A percentile compares a stretch with the other conserved stretches of the same genome.
These are phyloP conservation scores for Poecile atricapillus DNA, from an alignment of 2,113 vertebrate genomes.

Conservation along the genomic window DNA sequence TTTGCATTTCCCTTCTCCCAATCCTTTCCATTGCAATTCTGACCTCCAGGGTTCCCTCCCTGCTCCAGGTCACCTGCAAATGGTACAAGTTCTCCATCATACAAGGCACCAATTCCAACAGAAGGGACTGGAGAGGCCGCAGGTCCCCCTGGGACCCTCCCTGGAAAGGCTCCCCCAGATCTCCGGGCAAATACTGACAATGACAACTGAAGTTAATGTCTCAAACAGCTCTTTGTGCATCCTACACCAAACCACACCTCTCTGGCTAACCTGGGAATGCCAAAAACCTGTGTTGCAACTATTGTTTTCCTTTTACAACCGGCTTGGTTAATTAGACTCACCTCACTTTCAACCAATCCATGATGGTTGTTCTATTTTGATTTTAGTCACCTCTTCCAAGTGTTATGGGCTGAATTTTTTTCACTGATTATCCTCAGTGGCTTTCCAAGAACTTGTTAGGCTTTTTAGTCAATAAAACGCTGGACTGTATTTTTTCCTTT, in stretches of 20 bases:
- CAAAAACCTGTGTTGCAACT: no score
- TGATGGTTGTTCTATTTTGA: neutral
- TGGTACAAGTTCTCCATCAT: neutral
- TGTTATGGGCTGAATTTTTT: neutral
- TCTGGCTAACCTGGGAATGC: neutral
- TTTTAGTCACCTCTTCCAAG: neutral
- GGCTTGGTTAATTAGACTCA: neutral
- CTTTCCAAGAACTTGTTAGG: neutral
- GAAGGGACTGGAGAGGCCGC: neutral
- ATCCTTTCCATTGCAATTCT: neutral
- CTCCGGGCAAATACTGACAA: neutral
- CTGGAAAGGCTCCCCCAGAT: neutral
- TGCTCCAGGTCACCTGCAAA: neutral
- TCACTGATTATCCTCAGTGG: neutral
- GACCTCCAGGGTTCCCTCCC: neutral
- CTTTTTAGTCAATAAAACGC: neutral
- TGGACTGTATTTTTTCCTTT: neutral
- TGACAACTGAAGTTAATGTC: neutral
- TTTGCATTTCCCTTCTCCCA: neutral
- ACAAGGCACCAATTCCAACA: neutral
- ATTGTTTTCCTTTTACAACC: neutral
- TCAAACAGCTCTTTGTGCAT: accelerated
- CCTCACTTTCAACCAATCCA: neutral
- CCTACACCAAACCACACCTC: accelerated
- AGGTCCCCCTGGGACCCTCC: neutral